Percentiles rank a stretch among this genome's conserved stretches.
phyloP scores from a whole-genome alignment of 2,888 invertebrate species.

The Harpagoxenus sublaevis region DNA sequence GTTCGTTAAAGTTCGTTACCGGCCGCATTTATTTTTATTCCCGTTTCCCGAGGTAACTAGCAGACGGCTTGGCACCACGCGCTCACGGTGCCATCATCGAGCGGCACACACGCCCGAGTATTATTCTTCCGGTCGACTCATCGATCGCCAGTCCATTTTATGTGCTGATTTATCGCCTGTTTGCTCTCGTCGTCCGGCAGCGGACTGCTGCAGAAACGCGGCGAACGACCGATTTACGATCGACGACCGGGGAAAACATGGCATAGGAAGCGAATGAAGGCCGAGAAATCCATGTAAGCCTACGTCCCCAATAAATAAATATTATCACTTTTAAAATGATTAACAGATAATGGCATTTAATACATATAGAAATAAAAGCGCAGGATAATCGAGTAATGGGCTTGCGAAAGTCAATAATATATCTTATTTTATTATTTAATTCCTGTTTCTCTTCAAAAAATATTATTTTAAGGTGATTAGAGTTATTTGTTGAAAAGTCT shows the following conservation, averaged over 20 bases:
- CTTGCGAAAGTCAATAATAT: neutral
- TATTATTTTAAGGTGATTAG: neutral
- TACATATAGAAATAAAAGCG: slow-evolving; percentile 1
- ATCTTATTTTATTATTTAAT: slow-evolving; percentile 3
- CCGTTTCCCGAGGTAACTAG: slow-evolving; percentile 60
- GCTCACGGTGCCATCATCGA: slow-evolving; percentile 55
- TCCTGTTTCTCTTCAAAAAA: neutral
- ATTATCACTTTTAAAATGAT: slow-evolving; percentile 20
- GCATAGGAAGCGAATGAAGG: slow-evolving; percentile 26
- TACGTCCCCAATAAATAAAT: slow-evolving; percentile 5
- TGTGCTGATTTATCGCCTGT: slow-evolving; percentile 66
- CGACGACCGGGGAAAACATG: slow-evolving; percentile 56
- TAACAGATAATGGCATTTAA: neutral
- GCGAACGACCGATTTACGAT: slow-evolving; percentile 74
- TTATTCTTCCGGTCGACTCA: slow-evolving; percentile 76
- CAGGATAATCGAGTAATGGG: neutral
- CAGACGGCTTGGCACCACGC: slow-evolving; percentile 74
- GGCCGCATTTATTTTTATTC: slow-evolving; percentile 66
- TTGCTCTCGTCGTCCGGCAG: slow-evolving; percentile 70
- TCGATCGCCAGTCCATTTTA: slow-evolving; percentile 72
- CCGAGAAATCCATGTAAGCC: slow-evolving; percentile 16
- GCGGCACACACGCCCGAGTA: slow-evolving; percentile 60
- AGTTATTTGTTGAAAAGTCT: neutral
- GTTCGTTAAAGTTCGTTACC: slow-evolving; percentile 35
- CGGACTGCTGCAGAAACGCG: slow-evolving; percentile 59